Conservation (phyloP, 2,888 invertebrate species). For the Drosophila glabriapex region DNA sequence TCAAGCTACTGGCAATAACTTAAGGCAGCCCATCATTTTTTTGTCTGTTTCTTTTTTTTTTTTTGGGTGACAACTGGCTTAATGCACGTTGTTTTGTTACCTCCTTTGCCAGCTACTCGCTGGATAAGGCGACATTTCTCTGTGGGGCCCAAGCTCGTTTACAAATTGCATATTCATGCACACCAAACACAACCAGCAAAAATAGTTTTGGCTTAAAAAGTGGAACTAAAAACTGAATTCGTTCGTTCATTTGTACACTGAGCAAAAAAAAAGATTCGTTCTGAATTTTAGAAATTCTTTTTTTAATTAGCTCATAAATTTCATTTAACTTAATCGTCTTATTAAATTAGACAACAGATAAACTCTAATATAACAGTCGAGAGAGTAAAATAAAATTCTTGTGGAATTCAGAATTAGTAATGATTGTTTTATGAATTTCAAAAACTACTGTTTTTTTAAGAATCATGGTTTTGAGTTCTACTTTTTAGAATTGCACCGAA, state of each 20-base stretch:
- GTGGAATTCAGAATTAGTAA: too few species aligned
- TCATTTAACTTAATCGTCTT: too few species aligned
- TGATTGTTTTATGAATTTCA: too few species aligned
- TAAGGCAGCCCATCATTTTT: constrained; percentile 35
- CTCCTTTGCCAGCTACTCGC: constrained; percentile 21
- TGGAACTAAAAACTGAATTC: constrained; percentile 46
- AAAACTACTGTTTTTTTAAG: background rate
- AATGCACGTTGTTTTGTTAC: constrained; percentile 28
- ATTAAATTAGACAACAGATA: too few species aligned
- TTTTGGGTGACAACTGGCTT: constrained; percentile 7
- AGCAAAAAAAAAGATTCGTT: background rate
- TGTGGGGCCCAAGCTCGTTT: constrained; percentile 27
- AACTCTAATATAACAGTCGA: too few species aligned
- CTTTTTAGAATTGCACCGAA: background rate
- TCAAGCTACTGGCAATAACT: constrained; percentile 51
- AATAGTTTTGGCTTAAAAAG: constrained; percentile 36
- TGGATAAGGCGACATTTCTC: constrained; percentile 32
- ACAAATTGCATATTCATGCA: constrained; percentile 76
- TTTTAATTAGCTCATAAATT: too few species aligned
- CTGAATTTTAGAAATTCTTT: background rate
- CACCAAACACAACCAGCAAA: constrained; percentile 10
- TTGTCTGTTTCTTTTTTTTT: background rate
- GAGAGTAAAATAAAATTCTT: too few species aligned
- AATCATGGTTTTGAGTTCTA: background rate
- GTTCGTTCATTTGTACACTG: constrained; percentile 19